A percentile compares a stretch with the other conserved stretches of the same genome.
These are phyloP conservation scores for Gastrophryne carolinensis DNA, from an alignment of 2,797 vertebrate genomes.

Conservation along the genomic window DNA sequence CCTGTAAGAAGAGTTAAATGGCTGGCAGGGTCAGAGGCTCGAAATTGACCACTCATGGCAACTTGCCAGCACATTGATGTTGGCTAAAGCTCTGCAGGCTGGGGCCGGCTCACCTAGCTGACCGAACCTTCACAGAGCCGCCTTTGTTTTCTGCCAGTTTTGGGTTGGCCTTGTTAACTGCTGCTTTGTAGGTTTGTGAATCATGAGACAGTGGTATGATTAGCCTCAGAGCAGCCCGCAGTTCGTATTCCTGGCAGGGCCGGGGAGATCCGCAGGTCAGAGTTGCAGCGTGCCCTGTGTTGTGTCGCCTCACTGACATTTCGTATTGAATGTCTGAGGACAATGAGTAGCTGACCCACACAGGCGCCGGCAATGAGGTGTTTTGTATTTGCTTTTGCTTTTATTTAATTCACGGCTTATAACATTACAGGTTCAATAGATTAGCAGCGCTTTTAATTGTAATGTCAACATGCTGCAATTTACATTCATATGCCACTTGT, in stretches of 20 bases:
- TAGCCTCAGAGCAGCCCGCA: conserved; percentile 12
- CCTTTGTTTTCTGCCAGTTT: conserved; percentile 37
- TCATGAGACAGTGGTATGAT: conserved; percentile 43
- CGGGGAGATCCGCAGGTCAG: background rate
- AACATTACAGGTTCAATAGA: too few relatives aligned
- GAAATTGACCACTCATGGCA: background rate
- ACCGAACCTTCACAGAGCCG: conserved; percentile 31
- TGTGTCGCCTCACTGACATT: too few relatives aligned
- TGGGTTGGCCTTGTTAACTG: conserved; percentile 31
- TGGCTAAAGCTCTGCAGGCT: conserved; percentile 3
- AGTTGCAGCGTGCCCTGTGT: background rate
- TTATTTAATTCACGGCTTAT: too few relatives aligned
- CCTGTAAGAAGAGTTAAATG: background rate
- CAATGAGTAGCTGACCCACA: too few relatives aligned
- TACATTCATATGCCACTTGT: too few relatives aligned
- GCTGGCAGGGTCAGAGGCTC: background rate
- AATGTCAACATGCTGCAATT: too few relatives aligned
- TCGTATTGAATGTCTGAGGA: too few relatives aligned
- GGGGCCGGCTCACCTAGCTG: conserved; percentile 38
- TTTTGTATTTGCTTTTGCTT: too few relatives aligned
- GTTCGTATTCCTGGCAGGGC: conserved; percentile 11
- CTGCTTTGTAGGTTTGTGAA: conserved; percentile 29
- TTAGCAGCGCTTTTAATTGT: too few relatives aligned
- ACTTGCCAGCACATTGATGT: background rate
- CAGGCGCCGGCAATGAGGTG: too few relatives aligned